A percentile compares a stretch with the other conserved stretches of the same genome.
These are phyloP conservation scores for Fringilla coelebs DNA, from an alignment of 2,797 vertebrate genomes.

Conservation along the genomic window DNA sequence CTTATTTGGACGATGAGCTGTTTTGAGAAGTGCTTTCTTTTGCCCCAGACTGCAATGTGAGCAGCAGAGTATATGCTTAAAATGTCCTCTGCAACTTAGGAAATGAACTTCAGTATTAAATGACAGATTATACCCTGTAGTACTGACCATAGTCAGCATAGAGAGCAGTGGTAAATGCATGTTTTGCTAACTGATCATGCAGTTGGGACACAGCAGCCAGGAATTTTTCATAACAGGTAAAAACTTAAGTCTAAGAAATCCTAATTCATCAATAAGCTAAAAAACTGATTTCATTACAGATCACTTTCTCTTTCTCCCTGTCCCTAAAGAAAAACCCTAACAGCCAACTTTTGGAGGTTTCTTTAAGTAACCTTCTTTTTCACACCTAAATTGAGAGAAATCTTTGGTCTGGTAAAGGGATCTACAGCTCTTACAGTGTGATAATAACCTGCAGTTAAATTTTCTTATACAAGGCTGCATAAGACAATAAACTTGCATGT, in stretches of 20 bases:
- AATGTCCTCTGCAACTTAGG: not conserved
- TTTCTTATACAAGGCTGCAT: not conserved
- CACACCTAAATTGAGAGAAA: not conserved
- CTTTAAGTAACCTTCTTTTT: not conserved
- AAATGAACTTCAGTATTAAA: not conserved
- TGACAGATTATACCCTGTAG: not conserved
- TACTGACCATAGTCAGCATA: not conserved
- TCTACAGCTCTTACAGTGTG: not conserved
- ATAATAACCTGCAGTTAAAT: not conserved
- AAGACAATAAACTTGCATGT: not conserved
- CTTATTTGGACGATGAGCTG: not conserved
- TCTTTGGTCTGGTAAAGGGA: not conserved
- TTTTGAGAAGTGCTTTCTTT: not conserved
- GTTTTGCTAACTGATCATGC: not conserved
- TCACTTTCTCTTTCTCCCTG: not conserved
- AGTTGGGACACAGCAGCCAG: not conserved
- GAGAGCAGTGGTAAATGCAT: not conserved
- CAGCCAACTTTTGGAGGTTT: accelerated
- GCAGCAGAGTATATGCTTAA: not conserved
- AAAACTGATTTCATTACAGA: not conserved
- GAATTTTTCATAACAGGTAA: not conserved
- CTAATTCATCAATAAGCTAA: not conserved
- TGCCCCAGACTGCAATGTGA: not conserved
- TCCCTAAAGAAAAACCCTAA: not conserved
- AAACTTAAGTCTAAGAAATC: not conserved